Evolutionary conservation across 2,888 invertebrate species (phyloP), one percentile per base, ranked within the genome.

Genomic region (Drosophila fungiperda): DNA sequence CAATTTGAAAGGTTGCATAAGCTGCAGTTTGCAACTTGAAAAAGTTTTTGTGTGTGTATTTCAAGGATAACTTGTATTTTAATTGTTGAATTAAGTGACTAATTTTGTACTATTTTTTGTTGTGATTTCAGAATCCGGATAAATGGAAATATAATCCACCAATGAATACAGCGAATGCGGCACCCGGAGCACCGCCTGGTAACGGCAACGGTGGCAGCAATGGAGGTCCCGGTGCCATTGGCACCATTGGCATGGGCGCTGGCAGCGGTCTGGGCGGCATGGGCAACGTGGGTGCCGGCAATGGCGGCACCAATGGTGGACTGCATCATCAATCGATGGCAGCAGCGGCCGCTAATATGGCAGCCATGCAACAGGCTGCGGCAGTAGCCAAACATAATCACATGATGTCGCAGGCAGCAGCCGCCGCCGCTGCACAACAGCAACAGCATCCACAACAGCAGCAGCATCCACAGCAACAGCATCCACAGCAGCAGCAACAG

Each of bases 61-160:
- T 12, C 23, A 62, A 54, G 54, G 38, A 42, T 67, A 40, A 32
- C 23, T 29, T 29, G 29, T 29, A 29, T 29, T 29, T 29, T 6
- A 29, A 5, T 5, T 29, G 29, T 29, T 29, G 4, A 38, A 35
- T 11, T 17, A 12, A 38, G 29, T 53, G 45, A 23, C 23, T 23
- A 45, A 45, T 45, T 23, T 23, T 45, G 7, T 4, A 23, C 20
- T 26, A 38, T 33, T 32, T 36, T 7, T 95, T 45, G 3, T 23
- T 23, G 23, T 23, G 8, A 15, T 45, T 95, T 68, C 94, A 97
- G 96, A 96, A 95, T 93, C 96, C 96, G 93, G 97, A 97, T 94
- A 97, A 97, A 94, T 97, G 97, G 97, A 97, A 97, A 93, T 96
- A 96, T 93, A 95, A 96, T 92, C 94, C 95, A 90, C 92, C 92